A percentile compares a stretch with the other conserved stretches of the same genome.
Conservation (phyloP, 2,797 vertebrate species). For the Hippoglossus hippoglossus region DNA sequence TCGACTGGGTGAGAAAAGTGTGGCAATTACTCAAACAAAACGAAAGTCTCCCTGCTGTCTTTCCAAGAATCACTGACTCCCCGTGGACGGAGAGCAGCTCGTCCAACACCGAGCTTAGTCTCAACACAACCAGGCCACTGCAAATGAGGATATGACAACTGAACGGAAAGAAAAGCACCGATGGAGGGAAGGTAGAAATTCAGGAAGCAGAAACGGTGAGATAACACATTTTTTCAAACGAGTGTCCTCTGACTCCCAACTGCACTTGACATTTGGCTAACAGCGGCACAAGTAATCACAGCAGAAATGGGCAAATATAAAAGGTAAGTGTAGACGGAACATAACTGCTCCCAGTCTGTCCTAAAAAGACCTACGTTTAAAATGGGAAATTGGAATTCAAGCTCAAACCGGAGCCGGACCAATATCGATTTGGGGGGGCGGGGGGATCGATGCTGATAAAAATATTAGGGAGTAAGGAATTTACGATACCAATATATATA, state of each 20-base stretch:
- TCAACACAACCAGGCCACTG: constrained; percentile 29
- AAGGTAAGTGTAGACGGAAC: constrained; percentile 30
- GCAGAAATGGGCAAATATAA: constrained; percentile 42
- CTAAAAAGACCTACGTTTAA: too few species aligned
- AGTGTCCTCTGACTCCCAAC: constrained; percentile 42
- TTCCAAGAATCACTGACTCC: constrained; percentile 21
- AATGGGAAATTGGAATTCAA: too few species aligned
- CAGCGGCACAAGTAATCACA: constrained; percentile 45
- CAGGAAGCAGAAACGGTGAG: neutral
- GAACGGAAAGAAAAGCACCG: constrained; percentile 5
- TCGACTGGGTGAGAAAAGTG: constrained; percentile 6
- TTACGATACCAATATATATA: too few species aligned
- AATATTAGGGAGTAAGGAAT: too few species aligned
- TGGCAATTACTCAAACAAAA: constrained; percentile 38
- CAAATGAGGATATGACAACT: constrained; percentile 40
- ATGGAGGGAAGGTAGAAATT: constrained; percentile 25
- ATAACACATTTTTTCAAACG: constrained; percentile 28
- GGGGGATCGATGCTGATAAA: too few species aligned
- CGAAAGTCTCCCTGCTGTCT: constrained; percentile 22
- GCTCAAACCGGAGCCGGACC: too few species aligned
- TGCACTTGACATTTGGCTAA: constrained; percentile 56
- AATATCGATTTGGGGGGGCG: too few species aligned
- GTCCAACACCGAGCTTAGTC: constrained; percentile 13
- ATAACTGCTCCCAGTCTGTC: constrained; percentile 11
- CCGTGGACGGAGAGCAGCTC: constrained; percentile 25